Conservation (phyloP, 92 coral and sea anemone species). For the Zoanthus gigantus region DNA sequence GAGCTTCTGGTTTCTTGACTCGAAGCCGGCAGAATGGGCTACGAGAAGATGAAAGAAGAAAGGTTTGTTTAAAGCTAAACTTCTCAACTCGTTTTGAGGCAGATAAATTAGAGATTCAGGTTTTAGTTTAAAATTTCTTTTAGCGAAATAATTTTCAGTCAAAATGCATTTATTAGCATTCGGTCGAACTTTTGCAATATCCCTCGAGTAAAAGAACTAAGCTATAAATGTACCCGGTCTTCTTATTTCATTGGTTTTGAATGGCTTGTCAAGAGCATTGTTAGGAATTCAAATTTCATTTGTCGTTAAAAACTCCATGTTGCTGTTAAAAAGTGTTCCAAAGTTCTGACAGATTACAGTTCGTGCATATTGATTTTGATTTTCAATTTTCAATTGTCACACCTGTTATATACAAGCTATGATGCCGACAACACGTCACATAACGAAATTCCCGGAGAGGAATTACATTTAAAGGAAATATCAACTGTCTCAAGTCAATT, state of each 20-base stretch:
- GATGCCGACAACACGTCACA: slow-evolving; percentile 4
- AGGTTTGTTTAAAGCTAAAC: slow-evolving; percentile 13
- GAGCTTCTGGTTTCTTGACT: slow-evolving; percentile 41
- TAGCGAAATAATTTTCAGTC: slow-evolving; percentile 16
- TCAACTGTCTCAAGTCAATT: neutral
- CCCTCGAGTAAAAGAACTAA: neutral
- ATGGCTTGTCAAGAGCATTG: neutral
- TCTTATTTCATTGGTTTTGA: neutral
- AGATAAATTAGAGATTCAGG: slow-evolving; percentile 11
- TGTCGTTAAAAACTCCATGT: neutral
- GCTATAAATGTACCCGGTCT: neutral
- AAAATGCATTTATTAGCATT: slow-evolving; percentile 40
- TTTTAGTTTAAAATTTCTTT: neutral
- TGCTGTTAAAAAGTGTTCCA: neutral
- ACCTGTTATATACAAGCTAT: slow-evolving; percentile 17
- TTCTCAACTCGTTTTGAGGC: neutral
- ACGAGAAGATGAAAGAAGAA: slow-evolving; percentile 51
- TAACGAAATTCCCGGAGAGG: neutral
- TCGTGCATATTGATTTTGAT: slow-evolving; percentile 36
- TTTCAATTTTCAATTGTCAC: slow-evolving; percentile 3
- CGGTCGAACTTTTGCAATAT: slow-evolving; percentile 11
- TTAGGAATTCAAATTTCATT: neutral
- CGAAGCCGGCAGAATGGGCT: slow-evolving; percentile 37
- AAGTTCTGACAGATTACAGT: slow-evolving; percentile 15
- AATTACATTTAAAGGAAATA: neutral